These are phyloP conservation scores for Ostrea denselamellosa DNA, from an alignment of 1,140 invertebrate species.

Conservation along the genomic window DNA sequence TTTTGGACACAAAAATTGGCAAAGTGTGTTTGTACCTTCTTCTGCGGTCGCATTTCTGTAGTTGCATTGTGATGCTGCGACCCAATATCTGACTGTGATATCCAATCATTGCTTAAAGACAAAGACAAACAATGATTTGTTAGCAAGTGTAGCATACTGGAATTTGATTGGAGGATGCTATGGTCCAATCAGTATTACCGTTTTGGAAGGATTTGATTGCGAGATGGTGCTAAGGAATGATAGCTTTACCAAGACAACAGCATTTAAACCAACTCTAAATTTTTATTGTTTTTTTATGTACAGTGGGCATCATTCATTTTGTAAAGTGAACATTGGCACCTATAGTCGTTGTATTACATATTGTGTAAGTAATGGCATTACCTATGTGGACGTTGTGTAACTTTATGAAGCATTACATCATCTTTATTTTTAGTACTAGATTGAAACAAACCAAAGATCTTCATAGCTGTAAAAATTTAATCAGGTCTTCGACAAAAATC, in stretches of 20 bases:
- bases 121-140: not conserved
- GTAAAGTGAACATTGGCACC: not conserved
- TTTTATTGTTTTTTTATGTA: not conserved
- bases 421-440: not conserved
- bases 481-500: not conserved
- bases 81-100: conserved; percentile 20
- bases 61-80: not conserved
- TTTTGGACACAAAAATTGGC: not conserved
- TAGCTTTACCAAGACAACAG: conserved; percentile 13
- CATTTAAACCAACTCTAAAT: not conserved
- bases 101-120: not conserved
- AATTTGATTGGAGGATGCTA: conserved; percentile 1
- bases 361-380: not conserved
- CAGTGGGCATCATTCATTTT: not conserved
- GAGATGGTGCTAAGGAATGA: not conserved
- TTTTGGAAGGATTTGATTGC: not conserved
- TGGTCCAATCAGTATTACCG: conserved; percentile 17
- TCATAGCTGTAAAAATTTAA: not conserved
- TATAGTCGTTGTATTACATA: not conserved
- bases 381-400: not conserved
- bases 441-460: not conserved
- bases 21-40: not conserved
- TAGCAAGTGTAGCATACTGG: not conserved
- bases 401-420: not conserved
- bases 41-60: not conserved